Evolutionary conservation across 2,113 vertebrate genomes (phyloP).

Genomic region (Terrapene triunguis): DNA sequence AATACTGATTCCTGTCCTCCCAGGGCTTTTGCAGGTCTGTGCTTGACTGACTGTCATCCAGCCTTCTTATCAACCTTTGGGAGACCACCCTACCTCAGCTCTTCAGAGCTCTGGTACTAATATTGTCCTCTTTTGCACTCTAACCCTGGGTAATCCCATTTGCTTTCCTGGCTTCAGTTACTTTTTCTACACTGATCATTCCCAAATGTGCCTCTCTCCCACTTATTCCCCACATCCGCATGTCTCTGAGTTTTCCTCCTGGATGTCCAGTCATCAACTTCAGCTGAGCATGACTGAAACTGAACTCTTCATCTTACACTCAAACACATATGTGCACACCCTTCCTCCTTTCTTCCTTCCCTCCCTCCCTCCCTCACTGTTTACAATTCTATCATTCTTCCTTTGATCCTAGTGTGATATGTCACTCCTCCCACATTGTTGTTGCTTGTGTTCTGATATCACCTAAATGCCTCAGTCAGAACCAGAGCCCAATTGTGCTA

Average conservation of each 20-base stretch:
- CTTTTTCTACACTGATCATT: not conserved
- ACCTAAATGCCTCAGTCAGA: not conserved
- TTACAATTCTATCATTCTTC: fast-evolving
- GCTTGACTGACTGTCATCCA: not conserved
- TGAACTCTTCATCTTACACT: not conserved
- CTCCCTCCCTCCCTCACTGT: not conserved
- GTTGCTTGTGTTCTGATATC: not conserved
- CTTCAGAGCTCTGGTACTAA: fast-evolving
- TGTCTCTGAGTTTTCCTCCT: not conserved
- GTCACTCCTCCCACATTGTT: not conserved
- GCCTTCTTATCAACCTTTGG: not conserved
- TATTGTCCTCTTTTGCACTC: not conserved
- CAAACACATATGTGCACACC: too few species aligned
- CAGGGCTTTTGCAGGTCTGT: fast-evolving
- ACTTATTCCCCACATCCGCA: not conserved
- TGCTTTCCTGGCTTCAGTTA: not conserved
- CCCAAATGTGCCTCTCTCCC: not conserved
- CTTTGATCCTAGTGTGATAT: not conserved
- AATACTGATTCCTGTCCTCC: fast-evolving
- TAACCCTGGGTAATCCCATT: not conserved
- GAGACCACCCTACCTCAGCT: not conserved
- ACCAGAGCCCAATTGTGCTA: not conserved
- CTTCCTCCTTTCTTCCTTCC: not conserved
- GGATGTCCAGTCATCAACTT: not conserved
- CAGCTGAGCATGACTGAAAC: not conserved